Conservation (phyloP, 2,888 invertebrate genomes). For the Rhamnusium bicolor region DNA sequence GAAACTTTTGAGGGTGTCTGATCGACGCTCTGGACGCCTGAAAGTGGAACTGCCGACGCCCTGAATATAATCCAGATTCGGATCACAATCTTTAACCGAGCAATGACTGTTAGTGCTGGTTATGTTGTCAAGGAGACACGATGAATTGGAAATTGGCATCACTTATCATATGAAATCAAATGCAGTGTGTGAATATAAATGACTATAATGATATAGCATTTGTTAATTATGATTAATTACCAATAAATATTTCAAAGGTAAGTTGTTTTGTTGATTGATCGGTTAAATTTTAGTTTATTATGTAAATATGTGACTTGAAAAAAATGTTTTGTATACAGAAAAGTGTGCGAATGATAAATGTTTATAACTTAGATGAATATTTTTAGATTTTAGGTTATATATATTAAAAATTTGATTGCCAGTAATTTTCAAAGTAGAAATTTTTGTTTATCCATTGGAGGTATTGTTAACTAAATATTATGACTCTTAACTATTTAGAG, state of each 20-base stretch:
- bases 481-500: too few species aligned
- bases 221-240: background rate
- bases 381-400: background rate
- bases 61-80: constrained; percentile 27
- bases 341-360: background rate
- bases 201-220: background rate
- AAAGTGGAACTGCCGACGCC: constrained; percentile 42
- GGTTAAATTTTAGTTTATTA: background rate
- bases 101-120: constrained; percentile 5
- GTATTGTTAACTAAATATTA: too few species aligned
- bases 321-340: background rate
- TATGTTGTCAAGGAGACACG: constrained; percentile 10
- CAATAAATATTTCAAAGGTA: background rate
- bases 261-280: background rate
- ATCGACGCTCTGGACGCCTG: constrained; percentile 33
- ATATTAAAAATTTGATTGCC: too few species aligned
- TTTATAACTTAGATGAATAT: background rate
- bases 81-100: constrained; percentile 2
- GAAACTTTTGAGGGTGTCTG: constrained; percentile 18
- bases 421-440: too few species aligned
- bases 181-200: background rate
- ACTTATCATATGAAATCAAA: background rate
- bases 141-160: background rate
- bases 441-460: too few species aligned
- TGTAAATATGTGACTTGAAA: background rate